Conservation (phyloP, 2,888 invertebrate species). For the Eupithecia dodoneata region DNA sequence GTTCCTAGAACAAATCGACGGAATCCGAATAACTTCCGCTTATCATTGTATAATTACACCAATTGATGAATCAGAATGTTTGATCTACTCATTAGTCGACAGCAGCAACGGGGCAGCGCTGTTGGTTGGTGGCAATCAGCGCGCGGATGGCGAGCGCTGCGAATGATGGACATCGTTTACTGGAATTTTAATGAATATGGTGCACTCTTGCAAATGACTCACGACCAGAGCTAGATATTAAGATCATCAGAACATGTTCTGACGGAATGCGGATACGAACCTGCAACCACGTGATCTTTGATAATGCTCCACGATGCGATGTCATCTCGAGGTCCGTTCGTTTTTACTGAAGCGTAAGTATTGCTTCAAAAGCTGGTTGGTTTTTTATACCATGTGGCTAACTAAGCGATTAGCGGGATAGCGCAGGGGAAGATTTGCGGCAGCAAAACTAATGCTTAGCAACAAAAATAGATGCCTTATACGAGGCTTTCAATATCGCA, state of each 20-base stretch:
- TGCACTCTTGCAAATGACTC: slow-evolving; percentile 78
- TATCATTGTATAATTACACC: slow-evolving; percentile 51
- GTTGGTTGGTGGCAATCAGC: slow-evolving; percentile 43
- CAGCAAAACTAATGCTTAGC: background rate
- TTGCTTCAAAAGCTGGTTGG: slow-evolving; percentile 4
- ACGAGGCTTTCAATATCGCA: background rate
- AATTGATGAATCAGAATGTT: slow-evolving; percentile 60
- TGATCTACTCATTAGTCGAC: slow-evolving; percentile 59
- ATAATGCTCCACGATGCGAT: slow-evolving; percentile 39
- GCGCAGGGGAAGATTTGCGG: background rate
- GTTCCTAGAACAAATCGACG: slow-evolving; percentile 52
- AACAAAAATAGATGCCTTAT: background rate
- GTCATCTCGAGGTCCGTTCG: slow-evolving; percentile 36
- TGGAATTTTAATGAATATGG: slow-evolving; percentile 75
- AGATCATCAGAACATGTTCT: slow-evolving; percentile 77
- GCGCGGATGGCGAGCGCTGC: slow-evolving; percentile 53
- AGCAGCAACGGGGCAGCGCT: slow-evolving; percentile 50
- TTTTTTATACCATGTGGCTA: background rate
- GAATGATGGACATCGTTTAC: slow-evolving; percentile 64
- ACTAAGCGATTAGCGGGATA: background rate
- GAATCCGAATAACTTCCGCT: slow-evolving; percentile 59
- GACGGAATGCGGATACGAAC: slow-evolving; percentile 78
- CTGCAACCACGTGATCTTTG: slow-evolving; percentile 60
- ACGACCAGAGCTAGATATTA: slow-evolving; percentile 62
- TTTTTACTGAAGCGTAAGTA: slow-evolving; percentile 21